Evolutionary conservation across 2,113 vertebrate species (phyloP).

Genomic region (Leuciscus idus): DNA sequence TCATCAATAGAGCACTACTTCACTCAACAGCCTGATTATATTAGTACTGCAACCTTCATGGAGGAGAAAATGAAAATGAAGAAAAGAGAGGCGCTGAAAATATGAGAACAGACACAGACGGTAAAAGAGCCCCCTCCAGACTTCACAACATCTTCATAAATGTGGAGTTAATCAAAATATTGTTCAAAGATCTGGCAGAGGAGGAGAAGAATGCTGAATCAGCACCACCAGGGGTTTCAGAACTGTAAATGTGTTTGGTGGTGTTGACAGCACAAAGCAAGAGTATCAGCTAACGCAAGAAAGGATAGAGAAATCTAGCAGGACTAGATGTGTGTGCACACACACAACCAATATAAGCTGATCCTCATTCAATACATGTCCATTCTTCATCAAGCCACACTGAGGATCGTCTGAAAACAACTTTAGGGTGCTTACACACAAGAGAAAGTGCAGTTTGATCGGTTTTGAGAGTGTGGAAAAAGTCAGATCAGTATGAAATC

Average conservation of each 20-base stretch:
- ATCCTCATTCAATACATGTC: background rate
- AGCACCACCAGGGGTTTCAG: slow-evolving; percentile 37
- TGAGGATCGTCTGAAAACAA: too few species aligned
- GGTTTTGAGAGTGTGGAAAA: background rate
- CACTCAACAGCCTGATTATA: slow-evolving; percentile 55
- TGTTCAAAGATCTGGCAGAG: slow-evolving; percentile 66
- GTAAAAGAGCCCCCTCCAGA: slow-evolving; percentile 8
- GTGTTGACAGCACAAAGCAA: slow-evolving; percentile 9
- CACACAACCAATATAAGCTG: background rate
- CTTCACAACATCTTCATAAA: slow-evolving; percentile 23
- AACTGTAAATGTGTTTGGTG: slow-evolving; percentile 40
- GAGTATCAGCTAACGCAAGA: background rate
- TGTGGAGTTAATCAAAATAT: slow-evolving; percentile 73
- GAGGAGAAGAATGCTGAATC: slow-evolving; percentile 56
- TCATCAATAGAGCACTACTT: slow-evolving; percentile 37
- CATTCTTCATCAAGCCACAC: background rate
- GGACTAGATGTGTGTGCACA: background rate
- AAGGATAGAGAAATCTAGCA: background rate
- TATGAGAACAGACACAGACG: background rate
- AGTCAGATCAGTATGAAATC: background rate
- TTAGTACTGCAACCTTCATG: background rate
- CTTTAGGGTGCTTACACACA: background rate
- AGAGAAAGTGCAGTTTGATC: background rate
- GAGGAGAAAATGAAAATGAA: slow-evolving; percentile 5
- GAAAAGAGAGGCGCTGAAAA: slow-evolving; percentile 38